phyloP scores from a whole-genome alignment of 2,797 vertebrate species.

The Muscicapa comitata region DNA sequence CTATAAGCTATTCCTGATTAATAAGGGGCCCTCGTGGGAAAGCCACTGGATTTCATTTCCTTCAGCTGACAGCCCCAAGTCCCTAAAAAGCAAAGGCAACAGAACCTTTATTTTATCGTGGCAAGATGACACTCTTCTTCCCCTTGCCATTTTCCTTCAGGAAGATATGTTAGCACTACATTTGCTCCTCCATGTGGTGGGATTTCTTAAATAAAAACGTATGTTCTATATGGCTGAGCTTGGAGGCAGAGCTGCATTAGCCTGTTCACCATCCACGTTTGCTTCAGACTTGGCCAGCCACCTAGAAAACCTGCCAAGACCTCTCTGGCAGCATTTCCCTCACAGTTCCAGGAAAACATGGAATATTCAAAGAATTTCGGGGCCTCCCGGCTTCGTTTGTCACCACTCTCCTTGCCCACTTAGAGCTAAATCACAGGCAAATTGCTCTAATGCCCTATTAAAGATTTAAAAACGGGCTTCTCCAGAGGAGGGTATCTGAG shows the following conservation, averaged over 20 bases:
- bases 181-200: constrained; percentile 51
- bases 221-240: background rate
- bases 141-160: constrained; percentile 9
- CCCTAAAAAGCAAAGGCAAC: constrained; percentile 24
- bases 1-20: constrained; percentile 46
- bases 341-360: constrained; percentile 65
- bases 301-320: constrained; percentile 56
- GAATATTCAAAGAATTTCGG: constrained; percentile 50
- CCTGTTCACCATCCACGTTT: constrained; percentile 27
- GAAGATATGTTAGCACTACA: background rate
- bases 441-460: constrained; percentile 63
- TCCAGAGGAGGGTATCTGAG: constrained; percentile 38
- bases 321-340: constrained; percentile 41
- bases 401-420: constrained; percentile 43
- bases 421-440: constrained; percentile 50
- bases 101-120: background rate
- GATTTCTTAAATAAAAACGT: constrained; percentile 54
- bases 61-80: constrained; percentile 14
- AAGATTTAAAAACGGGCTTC: constrained; percentile 52
- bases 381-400: constrained; percentile 41
- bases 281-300: constrained; percentile 57
- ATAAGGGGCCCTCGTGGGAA: constrained; percentile 43
- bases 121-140: background rate
- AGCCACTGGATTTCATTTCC: constrained; percentile 58
- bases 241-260: background rate